Conservation (phyloP, 1,140 invertebrate species). For the Homalodisca vitripennis region DNA sequence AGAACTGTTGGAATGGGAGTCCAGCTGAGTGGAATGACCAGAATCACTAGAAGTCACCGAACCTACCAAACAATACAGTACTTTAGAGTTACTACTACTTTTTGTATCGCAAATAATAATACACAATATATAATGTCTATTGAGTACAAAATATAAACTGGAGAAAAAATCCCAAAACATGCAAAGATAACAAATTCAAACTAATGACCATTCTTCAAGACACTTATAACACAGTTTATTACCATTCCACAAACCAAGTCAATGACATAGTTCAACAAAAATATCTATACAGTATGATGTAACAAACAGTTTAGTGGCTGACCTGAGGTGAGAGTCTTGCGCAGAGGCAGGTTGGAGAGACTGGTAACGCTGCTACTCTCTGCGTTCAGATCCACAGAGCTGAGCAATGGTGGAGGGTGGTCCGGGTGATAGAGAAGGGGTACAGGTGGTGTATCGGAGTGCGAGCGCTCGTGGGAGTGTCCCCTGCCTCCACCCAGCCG, state of each 20-base stretch:
- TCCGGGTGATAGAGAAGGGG: constrained; percentile 50
- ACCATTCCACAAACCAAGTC: too few relatives aligned
- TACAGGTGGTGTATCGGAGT: constrained; percentile 86
- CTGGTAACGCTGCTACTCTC: constrained; percentile 95
- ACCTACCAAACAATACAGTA: constrained; percentile 50
- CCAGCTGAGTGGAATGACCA: constrained; percentile 76
- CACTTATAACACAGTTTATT: too few relatives aligned
- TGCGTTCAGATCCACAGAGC: constrained; percentile 86
- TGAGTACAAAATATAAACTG: too few relatives aligned
- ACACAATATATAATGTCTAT: too few relatives aligned
- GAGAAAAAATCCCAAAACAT: too few relatives aligned
- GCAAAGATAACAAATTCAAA: too few relatives aligned
- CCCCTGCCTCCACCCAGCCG: constrained; percentile 53
- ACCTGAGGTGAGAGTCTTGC: constrained; percentile 85
- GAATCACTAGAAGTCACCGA: constrained; percentile 84
- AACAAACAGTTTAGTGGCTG: too few relatives aligned
- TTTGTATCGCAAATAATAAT: too few relatives aligned
- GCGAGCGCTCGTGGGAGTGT: constrained; percentile 76
- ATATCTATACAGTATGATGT: too few relatives aligned
- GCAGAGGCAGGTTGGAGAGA: constrained; percentile 81
- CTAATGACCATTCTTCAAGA: too few relatives aligned
- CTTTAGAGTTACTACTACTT: too few relatives aligned
- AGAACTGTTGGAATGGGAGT: constrained; percentile 65
- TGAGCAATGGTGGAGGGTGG: constrained; percentile 51
- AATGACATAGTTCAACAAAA: too few relatives aligned